phyloP scores from a whole-genome alignment of 2,888 invertebrate genomes.

The Malthinus flaveolus region DNA sequence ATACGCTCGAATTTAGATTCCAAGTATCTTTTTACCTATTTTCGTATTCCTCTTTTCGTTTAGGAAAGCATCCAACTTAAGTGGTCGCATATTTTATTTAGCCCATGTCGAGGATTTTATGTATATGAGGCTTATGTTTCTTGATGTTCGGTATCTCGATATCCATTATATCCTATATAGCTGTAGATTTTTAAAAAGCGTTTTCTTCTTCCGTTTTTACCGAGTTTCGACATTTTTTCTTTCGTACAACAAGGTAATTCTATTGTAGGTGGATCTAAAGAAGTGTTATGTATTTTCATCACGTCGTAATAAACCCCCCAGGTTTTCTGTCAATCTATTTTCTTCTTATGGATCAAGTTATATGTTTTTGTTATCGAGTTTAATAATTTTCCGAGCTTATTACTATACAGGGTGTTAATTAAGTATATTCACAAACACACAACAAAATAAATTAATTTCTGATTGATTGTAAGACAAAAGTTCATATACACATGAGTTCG shows the following conservation, averaged over 20 bases:
- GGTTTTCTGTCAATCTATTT: conserved; percentile 23
- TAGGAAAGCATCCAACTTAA: conserved; percentile 24
- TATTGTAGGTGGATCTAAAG: conserved; percentile 16
- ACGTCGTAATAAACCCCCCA: conserved; percentile 23
- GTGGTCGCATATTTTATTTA: conserved; percentile 25
- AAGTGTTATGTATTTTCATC: conserved; percentile 18
- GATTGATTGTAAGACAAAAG: too few species aligned
- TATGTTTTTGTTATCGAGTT: conserved; percentile 24
- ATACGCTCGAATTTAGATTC: neutral
- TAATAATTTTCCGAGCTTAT: conserved; percentile 2
- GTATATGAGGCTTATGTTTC: conserved; percentile 20
- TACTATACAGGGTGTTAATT: too few species aligned
- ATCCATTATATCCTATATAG: conserved; percentile 4
- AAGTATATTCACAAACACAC: too few species aligned
- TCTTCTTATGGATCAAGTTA: conserved; percentile 22
- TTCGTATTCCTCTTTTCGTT: conserved; percentile 22
- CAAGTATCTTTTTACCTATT: conserved; percentile 12
- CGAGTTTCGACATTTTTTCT: conserved; percentile 4
- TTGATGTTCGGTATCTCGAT: conserved; percentile 12
- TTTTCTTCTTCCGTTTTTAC: conserved; percentile 7
- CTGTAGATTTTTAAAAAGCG: neutral
- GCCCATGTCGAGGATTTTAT: conserved; percentile 10
- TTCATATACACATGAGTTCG: too few species aligned
- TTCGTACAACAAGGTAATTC: conserved; percentile 2
- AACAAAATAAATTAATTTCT: too few species aligned